phyloP scores from a whole-genome alignment of 2,888 invertebrate species.

The Callinectes sapidus region DNA sequence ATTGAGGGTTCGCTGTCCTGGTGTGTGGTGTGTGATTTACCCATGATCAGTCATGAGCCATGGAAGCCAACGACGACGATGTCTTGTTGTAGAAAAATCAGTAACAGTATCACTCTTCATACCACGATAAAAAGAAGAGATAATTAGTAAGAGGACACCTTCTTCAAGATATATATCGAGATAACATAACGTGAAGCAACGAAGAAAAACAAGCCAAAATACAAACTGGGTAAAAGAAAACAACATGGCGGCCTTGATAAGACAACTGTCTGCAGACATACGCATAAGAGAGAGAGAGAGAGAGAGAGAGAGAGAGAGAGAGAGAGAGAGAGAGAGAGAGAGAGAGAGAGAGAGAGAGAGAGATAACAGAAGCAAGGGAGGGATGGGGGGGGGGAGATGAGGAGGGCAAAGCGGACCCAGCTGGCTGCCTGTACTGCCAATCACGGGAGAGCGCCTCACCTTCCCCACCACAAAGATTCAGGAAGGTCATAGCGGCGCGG shows the following conservation, averaged over 20 bases:
- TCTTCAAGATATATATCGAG: not conserved
- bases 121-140: not conserved
- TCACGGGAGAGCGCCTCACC: not conserved
- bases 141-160: not conserved
- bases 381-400: no score
- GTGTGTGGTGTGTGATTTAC: no score
- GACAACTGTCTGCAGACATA: not conserved
- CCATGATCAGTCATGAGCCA: no score
- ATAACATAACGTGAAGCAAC: not conserved
- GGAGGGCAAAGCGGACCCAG: not conserved
- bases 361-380: no score
- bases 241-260: not conserved
- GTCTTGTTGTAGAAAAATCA: no score
- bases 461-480: not conserved
- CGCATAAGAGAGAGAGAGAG: not conserved
- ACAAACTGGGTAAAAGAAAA: not conserved
- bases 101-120: not conserved
- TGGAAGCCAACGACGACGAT: no score
- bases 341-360: no score
- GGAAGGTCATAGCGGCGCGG: not conserved
- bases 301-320: no score
- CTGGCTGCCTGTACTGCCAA: not conserved
- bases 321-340: no score
- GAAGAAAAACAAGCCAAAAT: not conserved
- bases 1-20: no score